Conservation (phyloP, 2,888 invertebrate genomes). For the Drosophila villosipedis region DNA sequence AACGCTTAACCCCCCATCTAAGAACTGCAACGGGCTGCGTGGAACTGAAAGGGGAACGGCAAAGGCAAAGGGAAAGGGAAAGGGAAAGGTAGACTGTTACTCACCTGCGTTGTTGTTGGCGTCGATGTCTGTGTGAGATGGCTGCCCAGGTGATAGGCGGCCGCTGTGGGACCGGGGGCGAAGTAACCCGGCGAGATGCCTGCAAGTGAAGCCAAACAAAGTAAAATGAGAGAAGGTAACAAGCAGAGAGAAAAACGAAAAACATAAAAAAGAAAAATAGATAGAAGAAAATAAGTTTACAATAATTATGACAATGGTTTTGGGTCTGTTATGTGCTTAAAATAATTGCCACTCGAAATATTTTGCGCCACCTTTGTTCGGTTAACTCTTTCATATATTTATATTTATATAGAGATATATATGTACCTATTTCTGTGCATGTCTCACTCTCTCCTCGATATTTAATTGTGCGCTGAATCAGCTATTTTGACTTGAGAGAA, state of each 20-base stretch:
- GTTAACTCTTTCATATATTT: constrained; percentile 65
- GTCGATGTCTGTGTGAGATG: constrained; percentile 85
- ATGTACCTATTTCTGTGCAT: background rate
- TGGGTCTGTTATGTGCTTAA: constrained; percentile 64
- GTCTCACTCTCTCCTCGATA: constrained; percentile 17
- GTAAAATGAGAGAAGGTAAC: constrained; percentile 30
- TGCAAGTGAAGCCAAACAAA: constrained; percentile 69
- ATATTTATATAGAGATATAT: background rate
- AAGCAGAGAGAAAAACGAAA: constrained; percentile 19
- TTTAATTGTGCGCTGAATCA: constrained; percentile 83
- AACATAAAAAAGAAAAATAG: constrained; percentile 12
- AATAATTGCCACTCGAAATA: constrained; percentile 81
- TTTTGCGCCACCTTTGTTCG: constrained; percentile 67
- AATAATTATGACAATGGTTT: constrained; percentile 63
- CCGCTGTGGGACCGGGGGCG: constrained; percentile 85
- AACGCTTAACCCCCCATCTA: constrained; percentile 53
- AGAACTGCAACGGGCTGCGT: background rate
- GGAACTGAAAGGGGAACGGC: background rate
- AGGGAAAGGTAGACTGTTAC: constrained; percentile 33
- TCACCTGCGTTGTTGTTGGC: constrained; percentile 85
- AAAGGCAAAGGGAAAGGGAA: background rate
- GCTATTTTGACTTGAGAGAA: constrained; percentile 65
- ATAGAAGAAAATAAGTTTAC: constrained; percentile 39
- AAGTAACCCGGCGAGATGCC: constrained; percentile 86
- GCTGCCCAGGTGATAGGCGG: constrained; percentile 86